Evolutionary conservation across 2,113 vertebrate genomes (phyloP), one percentile per base, ranked within the genome.

Genomic region (Thunnus thynnus): DNA sequence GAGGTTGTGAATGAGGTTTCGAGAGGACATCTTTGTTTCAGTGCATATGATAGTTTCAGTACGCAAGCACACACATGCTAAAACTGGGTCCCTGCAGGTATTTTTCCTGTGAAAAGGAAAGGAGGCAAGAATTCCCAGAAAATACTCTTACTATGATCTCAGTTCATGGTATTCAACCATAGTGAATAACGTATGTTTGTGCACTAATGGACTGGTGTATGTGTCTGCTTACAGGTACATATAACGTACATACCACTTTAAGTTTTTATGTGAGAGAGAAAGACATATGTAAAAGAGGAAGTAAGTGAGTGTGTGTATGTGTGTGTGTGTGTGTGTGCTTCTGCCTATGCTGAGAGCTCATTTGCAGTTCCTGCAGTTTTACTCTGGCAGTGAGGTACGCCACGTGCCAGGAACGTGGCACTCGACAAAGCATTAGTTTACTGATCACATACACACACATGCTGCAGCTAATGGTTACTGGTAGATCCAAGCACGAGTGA

Each of bases 351-450:
- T 52, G 18, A 58, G 68, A 63, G 76, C 91, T 94, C 88, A 93
- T 94, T 94, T 92, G 87, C 89, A 93, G 84, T 89, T 86, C 76
- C 69, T 92, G 72, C 67, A 41, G 47, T 69, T 86, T 84, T 64
- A 66, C 82, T 81, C 67, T 64, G 69, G 83, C 86, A 82, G 82
- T 61, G 91, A 93, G 87, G 72, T 84, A 62, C 47, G 87, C 91
- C 93, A 94, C 92, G 92, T 88, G 92, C 91, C 89, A 46, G 89
- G 89, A 94, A 86, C 86, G 91, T 93, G 94, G 91, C 88, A 78
- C 78, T 76, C 60, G 55, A 78, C 82, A 72, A 86, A 65, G 89
- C 83, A 89, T 91, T 90, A 78, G 87, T 93, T 93, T 91, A 91
- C 92, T 90, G 91, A 92, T 93, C 91, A 82, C 91, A 88, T 51